Base-by-base conservation (phyloP, 2,888 invertebrate species). In the Gymnosoma rotundatum region DNA sequence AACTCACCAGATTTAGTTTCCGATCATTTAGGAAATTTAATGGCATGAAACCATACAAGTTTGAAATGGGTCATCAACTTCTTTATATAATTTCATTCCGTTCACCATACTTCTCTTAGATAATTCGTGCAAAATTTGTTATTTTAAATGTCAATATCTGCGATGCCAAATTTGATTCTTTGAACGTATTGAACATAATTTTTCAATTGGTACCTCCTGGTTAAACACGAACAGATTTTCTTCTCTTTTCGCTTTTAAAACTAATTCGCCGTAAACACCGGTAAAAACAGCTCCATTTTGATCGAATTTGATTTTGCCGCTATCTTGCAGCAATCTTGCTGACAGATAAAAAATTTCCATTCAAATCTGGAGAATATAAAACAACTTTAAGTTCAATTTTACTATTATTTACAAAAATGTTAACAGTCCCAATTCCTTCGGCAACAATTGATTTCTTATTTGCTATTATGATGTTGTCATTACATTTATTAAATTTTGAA, bases 341-440 rank as follows among this genome's bases (percentile, higher is more conserved):
- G n/a, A n/a, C n/a, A n/a, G n/a, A n/a, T n/a, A n/a, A n/a, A n/a
- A n/a, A n/a, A n/a, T n/a, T n/a, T n/a, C n/a, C n/a, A n/a, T n/a
- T n/a, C n/a, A n/a, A n/a, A n/a, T n/a, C n/a, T n/a, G 21, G 50
- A n/a, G 50, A 73, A 73, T 61, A 73, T 21, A 73, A 52, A 50
- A 61, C 72, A 61, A 52, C 16, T 73, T 73, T 73, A 9, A 73
- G 7, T 73, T 61, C 36, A 48, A 73, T 73, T 54, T 21, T 32
- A 7, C 5, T 48, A 48, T 48, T n/a, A n/a, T 12, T 45, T 12
- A 45, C 45, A 45, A 45, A 45, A 45, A 7, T 12, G 12, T 48
- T 48, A 5, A 48, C 48, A 48, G 48, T 48, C n/a, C n/a, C 48
- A 48, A 48, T n/a, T n/a, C n/a, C n/a, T n/a, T n/a, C n/a, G n/a